A percentile compares a stretch with the other conserved stretches of the same genome.
phyloP scores from a whole-genome alignment of 1,140 invertebrate genomes.

The Triops cancriformis region DNA sequence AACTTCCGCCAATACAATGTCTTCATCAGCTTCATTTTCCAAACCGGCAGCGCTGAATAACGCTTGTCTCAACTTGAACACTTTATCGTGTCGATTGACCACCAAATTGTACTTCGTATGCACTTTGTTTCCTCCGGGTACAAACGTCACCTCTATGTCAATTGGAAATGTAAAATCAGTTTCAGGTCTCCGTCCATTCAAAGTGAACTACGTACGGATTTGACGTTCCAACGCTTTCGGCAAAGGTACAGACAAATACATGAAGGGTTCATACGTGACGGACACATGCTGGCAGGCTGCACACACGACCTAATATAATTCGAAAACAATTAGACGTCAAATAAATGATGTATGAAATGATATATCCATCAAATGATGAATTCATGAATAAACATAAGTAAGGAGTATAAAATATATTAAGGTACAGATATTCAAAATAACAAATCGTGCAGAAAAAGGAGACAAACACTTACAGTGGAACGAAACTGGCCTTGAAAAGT shows the following conservation, averaged over 20 bases:
- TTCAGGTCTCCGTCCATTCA: neutral
- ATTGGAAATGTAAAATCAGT: no score
- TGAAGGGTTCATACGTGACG: slow-evolving; percentile 63
- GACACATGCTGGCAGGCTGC: slow-evolving; percentile 57
- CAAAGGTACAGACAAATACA: slow-evolving; percentile 61
- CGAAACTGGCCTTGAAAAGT: slow-evolving; percentile 65
- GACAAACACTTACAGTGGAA: slow-evolving; percentile 57
- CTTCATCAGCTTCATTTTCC: slow-evolving; percentile 38
- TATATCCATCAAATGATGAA: no score
- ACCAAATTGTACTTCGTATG: slow-evolving; percentile 50
- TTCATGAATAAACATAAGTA: no score
- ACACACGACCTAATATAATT: slow-evolving; percentile 52
- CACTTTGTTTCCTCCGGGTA: slow-evolving; percentile 42
- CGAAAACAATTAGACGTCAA: slow-evolving; percentile 21
- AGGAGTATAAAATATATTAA: no score
- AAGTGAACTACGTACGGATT: slow-evolving; percentile 41
- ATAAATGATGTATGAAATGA: slow-evolving; percentile 21
- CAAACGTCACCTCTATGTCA: slow-evolving; percentile 48
- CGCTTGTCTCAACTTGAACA: slow-evolving; percentile 50
- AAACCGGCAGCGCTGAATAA: slow-evolving; percentile 40
- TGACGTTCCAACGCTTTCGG: slow-evolving; percentile 58
- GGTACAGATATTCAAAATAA: no score
- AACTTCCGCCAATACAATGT: slow-evolving; percentile 54
- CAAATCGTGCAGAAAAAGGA: no score
- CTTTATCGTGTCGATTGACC: slow-evolving; percentile 52